These are phyloP conservation scores for Phoebastria nigripes DNA, from an alignment of 2,797 vertebrate species.

Conservation along the genomic window DNA sequence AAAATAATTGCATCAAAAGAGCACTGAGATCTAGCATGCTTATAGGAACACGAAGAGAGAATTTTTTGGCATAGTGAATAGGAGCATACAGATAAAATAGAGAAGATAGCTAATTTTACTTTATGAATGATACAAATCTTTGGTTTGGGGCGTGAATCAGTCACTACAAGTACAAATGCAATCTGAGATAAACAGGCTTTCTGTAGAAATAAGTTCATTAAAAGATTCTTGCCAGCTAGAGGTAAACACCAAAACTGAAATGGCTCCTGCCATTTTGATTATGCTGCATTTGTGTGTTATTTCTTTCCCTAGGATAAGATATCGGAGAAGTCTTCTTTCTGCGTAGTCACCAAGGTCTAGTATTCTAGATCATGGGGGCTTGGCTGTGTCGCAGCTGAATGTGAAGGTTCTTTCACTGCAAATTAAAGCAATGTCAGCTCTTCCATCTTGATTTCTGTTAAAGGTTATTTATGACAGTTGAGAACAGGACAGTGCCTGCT, in stretches of 20 bases:
- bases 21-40: not conserved
- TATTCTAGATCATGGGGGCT: not conserved
- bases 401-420: not conserved
- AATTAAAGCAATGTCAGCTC: not conserved
- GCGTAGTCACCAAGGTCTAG: not conserved
- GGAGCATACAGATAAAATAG: not conserved
- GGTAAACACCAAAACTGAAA: slow-evolving; percentile 54
- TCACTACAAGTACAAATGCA: slow-evolving; percentile 68
- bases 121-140: not conserved
- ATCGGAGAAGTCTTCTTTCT: not conserved
- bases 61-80: not conserved
- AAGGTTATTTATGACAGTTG: not conserved
- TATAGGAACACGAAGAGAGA: not conserved
- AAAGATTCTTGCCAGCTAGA: slow-evolving; percentile 75
- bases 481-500: not conserved
- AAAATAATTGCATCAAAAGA: not conserved
- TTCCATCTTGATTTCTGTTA: not conserved
- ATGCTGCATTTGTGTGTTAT: not conserved
- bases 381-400: not conserved
- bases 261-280: not conserved
- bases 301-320: not conserved
- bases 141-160: not conserved
- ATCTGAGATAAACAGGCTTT: slow-evolving; percentile 70
- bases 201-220: slow-evolving; percentile 74
- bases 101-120: not conserved